Evolutionary conservation across 2,113 vertebrate species (phyloP).

Genomic region (Lamprotornis superbus): DNA sequence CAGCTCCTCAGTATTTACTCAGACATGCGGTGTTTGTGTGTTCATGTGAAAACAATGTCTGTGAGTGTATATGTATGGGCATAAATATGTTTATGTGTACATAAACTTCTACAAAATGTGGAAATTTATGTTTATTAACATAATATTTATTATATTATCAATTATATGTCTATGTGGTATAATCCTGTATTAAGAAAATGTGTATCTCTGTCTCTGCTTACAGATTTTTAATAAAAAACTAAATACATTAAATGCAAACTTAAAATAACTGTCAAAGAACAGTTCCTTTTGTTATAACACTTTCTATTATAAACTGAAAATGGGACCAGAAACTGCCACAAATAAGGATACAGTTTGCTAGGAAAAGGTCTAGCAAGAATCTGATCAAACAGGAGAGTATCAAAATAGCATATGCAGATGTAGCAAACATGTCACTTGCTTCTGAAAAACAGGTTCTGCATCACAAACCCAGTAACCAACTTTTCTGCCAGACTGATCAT

Average conservation of each 20-base stretch:
- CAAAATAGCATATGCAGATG: background rate
- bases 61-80: rapidly evolving
- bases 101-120: background rate
- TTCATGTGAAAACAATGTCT: background rate
- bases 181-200: background rate
- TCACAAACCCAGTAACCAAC: background rate
- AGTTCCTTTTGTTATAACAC: background rate
- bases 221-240: rapidly evolving
- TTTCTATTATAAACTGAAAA: background rate
- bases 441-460: background rate
- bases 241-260: background rate
- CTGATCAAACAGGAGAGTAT: background rate
- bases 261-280: background rate
- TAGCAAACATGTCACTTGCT: background rate
- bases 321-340: background rate
- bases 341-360: background rate
- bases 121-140: background rate
- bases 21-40: background rate
- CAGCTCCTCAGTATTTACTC: background rate
- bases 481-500: background rate
- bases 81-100: background rate
- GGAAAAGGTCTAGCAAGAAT: background rate
- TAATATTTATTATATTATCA: background rate
- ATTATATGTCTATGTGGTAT: background rate
- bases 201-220: background rate